phyloP scores from a whole-genome alignment of 2,797 vertebrate species.

The Staurois parvus region DNA sequence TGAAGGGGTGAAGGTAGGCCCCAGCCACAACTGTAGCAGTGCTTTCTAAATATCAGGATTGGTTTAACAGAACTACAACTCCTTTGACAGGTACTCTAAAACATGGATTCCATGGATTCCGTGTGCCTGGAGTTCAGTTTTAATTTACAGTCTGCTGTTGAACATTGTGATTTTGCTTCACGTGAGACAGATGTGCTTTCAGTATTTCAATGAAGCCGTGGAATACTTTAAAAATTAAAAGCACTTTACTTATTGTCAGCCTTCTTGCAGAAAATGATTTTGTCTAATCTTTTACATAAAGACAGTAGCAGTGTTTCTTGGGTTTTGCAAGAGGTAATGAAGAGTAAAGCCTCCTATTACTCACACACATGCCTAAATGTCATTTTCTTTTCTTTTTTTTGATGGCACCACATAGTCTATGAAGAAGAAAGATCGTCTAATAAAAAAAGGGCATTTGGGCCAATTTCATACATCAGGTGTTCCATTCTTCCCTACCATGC shows the following conservation, averaged over 20 bases:
- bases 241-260: constrained; percentile 68
- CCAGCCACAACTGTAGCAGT: no score
- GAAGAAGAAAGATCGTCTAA: constrained; percentile 58
- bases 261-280: constrained; percentile 74
- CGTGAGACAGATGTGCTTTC: no score
- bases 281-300: constrained; percentile 69
- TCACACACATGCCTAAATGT: constrained; percentile 71
- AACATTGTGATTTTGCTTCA: no score
- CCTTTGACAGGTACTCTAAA: no score
- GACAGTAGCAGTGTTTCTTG: constrained; percentile 63
- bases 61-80: no score
- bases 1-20: no score
- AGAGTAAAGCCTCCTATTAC: constrained; percentile 74
- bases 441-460: constrained; percentile 65
- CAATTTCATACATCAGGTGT: constrained; percentile 66
- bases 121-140: no score
- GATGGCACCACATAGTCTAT: constrained; percentile 62
- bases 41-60: no score
- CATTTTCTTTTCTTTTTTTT: constrained; percentile 57
- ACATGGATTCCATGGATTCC: no score
- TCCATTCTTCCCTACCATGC: constrained; percentile 67
- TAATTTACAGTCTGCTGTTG: no score
- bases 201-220: constrained; percentile 55
- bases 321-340: constrained; percentile 74
- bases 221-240: constrained; percentile 63